phyloP scores from a whole-genome alignment of 1,140 invertebrate species.

The Drosophila orena region DNA sequence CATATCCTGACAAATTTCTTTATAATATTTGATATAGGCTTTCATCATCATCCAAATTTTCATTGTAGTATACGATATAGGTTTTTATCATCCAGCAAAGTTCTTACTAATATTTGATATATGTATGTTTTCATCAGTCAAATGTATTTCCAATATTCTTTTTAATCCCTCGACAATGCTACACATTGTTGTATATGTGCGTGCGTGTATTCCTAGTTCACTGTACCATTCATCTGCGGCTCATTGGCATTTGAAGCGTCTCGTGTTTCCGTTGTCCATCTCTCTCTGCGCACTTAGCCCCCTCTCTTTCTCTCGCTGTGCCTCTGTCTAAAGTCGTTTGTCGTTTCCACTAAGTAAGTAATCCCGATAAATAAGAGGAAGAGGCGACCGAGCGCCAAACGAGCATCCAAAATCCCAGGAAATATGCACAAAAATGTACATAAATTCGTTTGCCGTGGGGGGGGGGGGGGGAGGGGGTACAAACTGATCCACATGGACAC shows the following conservation, averaged over 20 bases:
- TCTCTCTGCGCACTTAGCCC: neutral
- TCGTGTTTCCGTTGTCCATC: conserved; percentile 63
- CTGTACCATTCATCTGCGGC: conserved; percentile 51
- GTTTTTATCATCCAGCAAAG: too few relatives aligned
- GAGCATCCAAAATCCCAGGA: conserved; percentile 59
- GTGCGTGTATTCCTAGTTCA: neutral
- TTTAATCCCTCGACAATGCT: neutral
- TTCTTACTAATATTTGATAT: too few relatives aligned
- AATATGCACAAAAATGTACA: conserved; percentile 74
- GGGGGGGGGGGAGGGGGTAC: neutral
- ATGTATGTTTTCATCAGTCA: too few relatives aligned
- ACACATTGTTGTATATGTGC: neutral
- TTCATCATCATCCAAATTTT: too few relatives aligned
- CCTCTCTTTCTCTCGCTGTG: neutral
- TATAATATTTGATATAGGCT: too few relatives aligned
- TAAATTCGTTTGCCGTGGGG: conserved; percentile 58
- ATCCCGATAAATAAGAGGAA: conserved; percentile 54
- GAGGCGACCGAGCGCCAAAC: conserved; percentile 9
- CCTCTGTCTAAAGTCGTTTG: conserved; percentile 20
- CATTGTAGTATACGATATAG: too few relatives aligned
- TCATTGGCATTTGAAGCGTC: conserved; percentile 77
- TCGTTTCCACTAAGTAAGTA: conserved; percentile 71
- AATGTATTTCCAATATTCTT: neutral
- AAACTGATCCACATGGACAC: conserved; percentile 55
- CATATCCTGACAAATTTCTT: too few relatives aligned